Evolutionary conservation across 1,140 invertebrate genomes (phyloP), one percentile per base, ranked within the genome.

Genomic region (Oryzaephilus surinamensis): DNA sequence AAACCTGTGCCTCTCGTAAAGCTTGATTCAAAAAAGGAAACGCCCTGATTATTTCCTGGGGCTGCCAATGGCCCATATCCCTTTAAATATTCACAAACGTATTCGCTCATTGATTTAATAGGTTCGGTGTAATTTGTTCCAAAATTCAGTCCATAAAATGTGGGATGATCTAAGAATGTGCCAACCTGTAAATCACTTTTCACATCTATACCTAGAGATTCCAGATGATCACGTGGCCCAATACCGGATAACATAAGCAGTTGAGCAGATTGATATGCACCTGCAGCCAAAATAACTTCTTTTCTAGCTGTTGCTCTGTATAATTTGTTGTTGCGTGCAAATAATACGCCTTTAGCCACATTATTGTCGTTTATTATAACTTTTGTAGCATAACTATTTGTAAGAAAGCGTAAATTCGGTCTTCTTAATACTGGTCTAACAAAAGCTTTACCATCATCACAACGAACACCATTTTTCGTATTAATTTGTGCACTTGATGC

Each of bases 121-220:
- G 24, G 40, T 29, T 36, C 18, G 11, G 32, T 29, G 23, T 36
- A 36, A 18, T 42, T 42, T n/a, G 33, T 36, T 4, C 8, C n/a
- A 23, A 90, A 91, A 0, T 82, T 76, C 10, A 88, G 52, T 0
- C 84, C 84, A 2, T 82, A 82, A 1, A 84, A 58, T 0, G 82
- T 82, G 0, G 85, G 79, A 52, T 84, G 81, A 45, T 86, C 82
- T 17, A 87, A 62, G 50, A 85, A 84, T 41, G 81, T 72, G n/a
- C 83, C 83, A 16, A 64, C 63, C 15, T 38, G 36, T 12, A 55
- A 39, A 34, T 65, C 55, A 10, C 54, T 40, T 13, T 63, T 18
- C 6, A 60, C 40, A 8, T 38, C 41, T 38, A 67, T 62, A 11
- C 64, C 63, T 7, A 71, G 48, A 34, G 62, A 53, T 24, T 61